Percentiles rank a stretch among this genome's conserved stretches.
These are phyloP conservation scores for Hylaea fasciaria DNA, from an alignment of 2,888 invertebrate species.

Conservation along the genomic window DNA sequence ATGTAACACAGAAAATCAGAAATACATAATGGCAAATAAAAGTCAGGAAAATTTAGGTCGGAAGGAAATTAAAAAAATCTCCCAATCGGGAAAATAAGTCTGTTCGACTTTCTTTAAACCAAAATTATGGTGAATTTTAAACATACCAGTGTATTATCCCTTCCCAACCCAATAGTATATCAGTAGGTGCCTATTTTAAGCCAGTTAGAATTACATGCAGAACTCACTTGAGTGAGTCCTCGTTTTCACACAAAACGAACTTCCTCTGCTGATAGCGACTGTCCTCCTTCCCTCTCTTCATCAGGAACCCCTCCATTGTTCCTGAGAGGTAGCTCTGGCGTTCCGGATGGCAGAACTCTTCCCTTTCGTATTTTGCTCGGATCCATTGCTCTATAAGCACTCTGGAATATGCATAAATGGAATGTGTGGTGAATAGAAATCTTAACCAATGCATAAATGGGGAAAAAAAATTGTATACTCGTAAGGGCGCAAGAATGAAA, in stretches of 20 bases:
- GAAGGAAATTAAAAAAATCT: neutral
- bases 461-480: no score
- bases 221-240: slow-evolving; percentile 90
- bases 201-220: slow-evolving; percentile 7
- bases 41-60: no score
- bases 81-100: neutral
- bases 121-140: no score
- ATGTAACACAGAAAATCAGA: no score
- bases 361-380: slow-evolving; percentile 94
- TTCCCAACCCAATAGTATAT: no score
- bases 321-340: slow-evolving; percentile 92
- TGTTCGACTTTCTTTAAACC: neutral
- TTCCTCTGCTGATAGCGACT: slow-evolving; percentile 92
- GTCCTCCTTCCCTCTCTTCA: slow-evolving; percentile 96
- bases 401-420: slow-evolving; percentile 78
- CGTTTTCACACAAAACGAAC: slow-evolving; percentile 92
- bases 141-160: no score
- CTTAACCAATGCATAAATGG: no score
- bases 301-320: slow-evolving; percentile 93
- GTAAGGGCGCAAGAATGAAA: no score
- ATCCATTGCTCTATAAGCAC: slow-evolving; percentile 96
- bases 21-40: no score
- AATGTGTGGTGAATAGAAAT: neutral
- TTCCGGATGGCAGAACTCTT: slow-evolving; percentile 93
- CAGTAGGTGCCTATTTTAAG: no score